Base-by-base conservation (phyloP, 2,113 vertebrate genomes). In the Pithys albifrons region DNA sequence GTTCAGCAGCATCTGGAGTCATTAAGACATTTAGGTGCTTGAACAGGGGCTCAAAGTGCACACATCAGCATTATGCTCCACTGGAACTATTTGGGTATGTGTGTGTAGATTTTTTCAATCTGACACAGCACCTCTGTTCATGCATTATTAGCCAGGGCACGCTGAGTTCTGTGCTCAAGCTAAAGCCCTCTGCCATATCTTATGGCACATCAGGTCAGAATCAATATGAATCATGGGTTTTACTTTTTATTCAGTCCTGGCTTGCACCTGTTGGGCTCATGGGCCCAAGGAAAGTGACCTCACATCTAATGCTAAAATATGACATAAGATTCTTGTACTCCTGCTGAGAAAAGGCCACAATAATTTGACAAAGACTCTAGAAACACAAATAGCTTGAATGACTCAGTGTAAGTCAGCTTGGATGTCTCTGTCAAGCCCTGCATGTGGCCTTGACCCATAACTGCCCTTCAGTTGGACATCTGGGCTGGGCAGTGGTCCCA, bases 121-220 rank as follows among this genome's bases (percentile, higher is more conserved):
- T 70, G 29, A 66, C 37, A 66, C 0, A 85, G 45, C 13, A 78
- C 5, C 31, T 82, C 24, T 61, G 39, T 41, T 64, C 0, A 0
- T 3, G 10, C 22, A 31, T 57, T 87, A 37, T 52, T 78, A 89
- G 29, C 48, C 62, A 88, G 62, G 33, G 39, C 33, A 79, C n/a
- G 43, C 22, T 57, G 39, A 85, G 19, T 15, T 39, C 52, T 81
- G 12, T 48, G 48, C 27, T 82, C 39, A 89, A 18, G 27, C 27
- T 64, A 57, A 91, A 93, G 45, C 12, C 11, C 29, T 74, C 33
- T 89, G 48, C 14, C 39, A 43, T 5, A 48, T 28, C 8, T 89
- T 20, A 51, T 7, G 35, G 31, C 31, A 80, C 0, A 0, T 8
- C 4, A 5, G 24, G 33, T 88, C 57, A 82, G 33, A 67, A 55